These are phyloP conservation scores for Apamea monoglypha DNA, from an alignment of 2,888 invertebrate species.

Conservation along the genomic window DNA sequence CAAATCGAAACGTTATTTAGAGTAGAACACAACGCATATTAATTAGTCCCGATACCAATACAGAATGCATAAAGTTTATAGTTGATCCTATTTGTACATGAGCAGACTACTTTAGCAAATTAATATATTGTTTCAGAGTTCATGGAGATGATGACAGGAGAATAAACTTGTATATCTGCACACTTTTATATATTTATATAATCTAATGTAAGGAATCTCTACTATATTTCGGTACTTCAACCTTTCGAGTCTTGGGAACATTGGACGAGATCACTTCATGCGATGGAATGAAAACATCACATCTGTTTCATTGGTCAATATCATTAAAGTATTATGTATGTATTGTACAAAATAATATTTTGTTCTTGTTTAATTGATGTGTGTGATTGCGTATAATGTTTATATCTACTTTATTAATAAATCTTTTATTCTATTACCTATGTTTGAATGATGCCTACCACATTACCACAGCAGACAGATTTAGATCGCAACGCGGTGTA, in stretches of 20 bases:
- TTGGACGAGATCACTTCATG: conserved; percentile 78
- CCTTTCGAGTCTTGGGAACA: conserved; percentile 84
- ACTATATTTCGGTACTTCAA: conserved; percentile 84
- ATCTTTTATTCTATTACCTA: conserved; percentile 86
- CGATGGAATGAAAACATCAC: conserved; percentile 70
- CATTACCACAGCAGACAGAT: conserved; percentile 52
- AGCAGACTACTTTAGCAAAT: conserved; percentile 56
- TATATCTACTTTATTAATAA: conserved; percentile 89
- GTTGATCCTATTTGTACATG: conserved; percentile 1
- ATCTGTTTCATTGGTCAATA: conserved; percentile 77
- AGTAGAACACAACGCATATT: conserved; percentile 28
- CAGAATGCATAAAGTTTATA: conserved; percentile 22
- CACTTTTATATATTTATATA: conserved; percentile 83
- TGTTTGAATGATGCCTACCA: conserved; percentile 63
- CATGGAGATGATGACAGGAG: conserved; percentile 99
- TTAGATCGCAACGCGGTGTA: conserved; percentile 67
- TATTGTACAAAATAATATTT: conserved; percentile 88
- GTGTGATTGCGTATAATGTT: conserved; percentile 88
- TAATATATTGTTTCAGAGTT: conserved; percentile 93
- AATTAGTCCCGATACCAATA: conserved; percentile 42
- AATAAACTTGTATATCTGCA: conserved; percentile 90
- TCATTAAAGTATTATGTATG: conserved; percentile 86
- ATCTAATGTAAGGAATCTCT: conserved; percentile 83
- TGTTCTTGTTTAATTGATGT: conserved; percentile 87
- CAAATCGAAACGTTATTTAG: conserved; percentile 38